Base-by-base conservation (phyloP, 2,888 invertebrate species). In the Chloroclysta siterata region DNA sequence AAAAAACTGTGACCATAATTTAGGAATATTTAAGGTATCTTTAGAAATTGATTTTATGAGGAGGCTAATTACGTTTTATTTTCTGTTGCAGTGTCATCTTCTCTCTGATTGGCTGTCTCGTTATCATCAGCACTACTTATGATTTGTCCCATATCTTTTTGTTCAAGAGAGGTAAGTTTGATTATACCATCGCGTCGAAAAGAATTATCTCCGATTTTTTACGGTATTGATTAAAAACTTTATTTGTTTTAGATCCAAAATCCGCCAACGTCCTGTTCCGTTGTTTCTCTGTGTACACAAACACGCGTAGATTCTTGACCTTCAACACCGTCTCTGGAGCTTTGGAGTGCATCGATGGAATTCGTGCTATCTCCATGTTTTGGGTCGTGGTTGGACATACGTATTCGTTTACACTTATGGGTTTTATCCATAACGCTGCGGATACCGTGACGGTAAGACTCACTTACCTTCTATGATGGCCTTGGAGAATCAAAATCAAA, bases 351-450 rank as follows among this genome's bases (percentile, higher is more conserved):
- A 74, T 93, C 4, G 87, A 91, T 61, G 93, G 93, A 2, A 82
- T 93, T 42, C 77, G 90, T 66, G 79, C 85, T 1, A 78, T 93
- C 13, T 90, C 90, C 33, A 90, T 92, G 87, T 66, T 90, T 67
- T 93, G 93, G 93, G 86, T 93, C 17, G 76, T 93, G 0, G 72
- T 88, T 0, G 90, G 89, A 0, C 93, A 93, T 59, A 83, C 83
- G 4, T 89, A 82, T 69, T 50, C 77, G 2, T 71, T 82, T 71
- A 80, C 79, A 0, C 29, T 85, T 22, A 59, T 81, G 0, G 77
- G 73, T 0, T 79, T 72, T 53, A 55, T 86, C 1, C 84, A 85
- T 42, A 87, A 87, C 44, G 46, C 76, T 13, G 0, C 0, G 0
- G 75, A 82, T 6, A 60, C 72, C 29, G 0, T 83, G 0, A 53